These are phyloP conservation scores for Saccostrea glomerata DNA, from an alignment of 1,140 invertebrate genomes.

Conservation along the genomic window DNA sequence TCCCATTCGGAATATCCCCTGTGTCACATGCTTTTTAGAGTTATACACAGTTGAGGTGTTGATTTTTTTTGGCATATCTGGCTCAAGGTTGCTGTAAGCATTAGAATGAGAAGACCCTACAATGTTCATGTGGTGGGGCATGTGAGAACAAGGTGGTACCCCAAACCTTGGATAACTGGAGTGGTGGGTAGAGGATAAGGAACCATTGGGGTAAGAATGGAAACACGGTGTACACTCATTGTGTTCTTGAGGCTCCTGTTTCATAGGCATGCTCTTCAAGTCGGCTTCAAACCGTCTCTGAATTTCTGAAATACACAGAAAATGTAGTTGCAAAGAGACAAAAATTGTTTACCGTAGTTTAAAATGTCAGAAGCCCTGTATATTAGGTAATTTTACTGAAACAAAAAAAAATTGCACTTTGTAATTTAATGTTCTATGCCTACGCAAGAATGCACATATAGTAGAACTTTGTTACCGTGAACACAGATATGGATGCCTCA, in stretches of 20 bases:
- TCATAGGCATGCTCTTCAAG: background rate
- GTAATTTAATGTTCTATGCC: no score
- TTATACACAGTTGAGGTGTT: background rate
- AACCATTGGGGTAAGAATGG: background rate
- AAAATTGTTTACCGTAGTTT: no score
- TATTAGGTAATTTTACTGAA: no score
- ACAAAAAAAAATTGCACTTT: no score
- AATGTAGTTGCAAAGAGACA: no score
- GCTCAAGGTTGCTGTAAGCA: slow-evolving; percentile 24
- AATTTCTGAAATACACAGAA: slow-evolving; percentile 13
- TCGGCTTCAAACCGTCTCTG: background rate
- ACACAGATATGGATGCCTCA: no score
- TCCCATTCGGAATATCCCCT: background rate
- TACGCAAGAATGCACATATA: no score
- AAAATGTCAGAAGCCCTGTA: no score
- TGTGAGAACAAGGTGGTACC: slow-evolving; percentile 33
- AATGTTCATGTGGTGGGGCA: slow-evolving; percentile 9
- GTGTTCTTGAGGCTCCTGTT: slow-evolving; percentile 23
- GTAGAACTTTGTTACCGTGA: no score
- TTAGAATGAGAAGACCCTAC: slow-evolving; percentile 23
- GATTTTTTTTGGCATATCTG: slow-evolving; percentile 13
- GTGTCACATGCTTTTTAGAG: slow-evolving; percentile 10
- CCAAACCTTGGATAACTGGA: background rate
- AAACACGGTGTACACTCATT: background rate
- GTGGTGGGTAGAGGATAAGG: background rate